Evolutionary conservation across 2,888 invertebrate species (phyloP).

Genomic region (Calameuta filiformis): DNA sequence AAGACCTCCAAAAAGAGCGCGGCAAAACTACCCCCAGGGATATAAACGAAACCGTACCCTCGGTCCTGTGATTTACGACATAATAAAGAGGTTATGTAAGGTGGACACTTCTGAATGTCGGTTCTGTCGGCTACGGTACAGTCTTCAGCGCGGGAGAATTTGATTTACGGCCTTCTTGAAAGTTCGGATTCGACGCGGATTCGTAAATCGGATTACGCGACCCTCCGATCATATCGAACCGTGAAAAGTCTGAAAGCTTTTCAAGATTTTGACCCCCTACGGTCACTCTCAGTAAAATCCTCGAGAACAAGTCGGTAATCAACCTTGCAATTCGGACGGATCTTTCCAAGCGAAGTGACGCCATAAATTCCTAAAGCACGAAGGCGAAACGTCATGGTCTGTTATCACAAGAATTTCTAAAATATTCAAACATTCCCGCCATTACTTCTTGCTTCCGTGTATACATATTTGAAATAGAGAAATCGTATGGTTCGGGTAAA

Average conservation of each 20-base stretch:
- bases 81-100: slow-evolving; percentile 52
- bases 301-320: neutral
- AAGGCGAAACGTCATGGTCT: neutral
- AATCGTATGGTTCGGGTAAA: neutral
- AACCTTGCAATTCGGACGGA: neutral
- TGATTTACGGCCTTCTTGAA: slow-evolving; percentile 49
- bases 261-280: neutral
- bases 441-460: neutral
- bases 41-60: slow-evolving; percentile 5
- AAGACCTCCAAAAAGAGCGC: neutral
- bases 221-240: slow-evolving; percentile 11
- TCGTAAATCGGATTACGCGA: slow-evolving; percentile 29
- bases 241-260: slow-evolving; percentile 14
- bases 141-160: slow-evolving; percentile 30
- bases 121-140: slow-evolving; percentile 12
- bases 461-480: neutral
- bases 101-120: slow-evolving; percentile 24
- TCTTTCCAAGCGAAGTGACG: neutral
- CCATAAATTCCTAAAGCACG: neutral
- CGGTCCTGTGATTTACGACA: slow-evolving; percentile 41
- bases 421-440: neutral
- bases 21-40: neutral
- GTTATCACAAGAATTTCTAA: neutral
- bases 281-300: neutral
- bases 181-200: slow-evolving; percentile 47